Conservation (phyloP, 2,113 vertebrate genomes). For the Triplophysa tibetana region DNA sequence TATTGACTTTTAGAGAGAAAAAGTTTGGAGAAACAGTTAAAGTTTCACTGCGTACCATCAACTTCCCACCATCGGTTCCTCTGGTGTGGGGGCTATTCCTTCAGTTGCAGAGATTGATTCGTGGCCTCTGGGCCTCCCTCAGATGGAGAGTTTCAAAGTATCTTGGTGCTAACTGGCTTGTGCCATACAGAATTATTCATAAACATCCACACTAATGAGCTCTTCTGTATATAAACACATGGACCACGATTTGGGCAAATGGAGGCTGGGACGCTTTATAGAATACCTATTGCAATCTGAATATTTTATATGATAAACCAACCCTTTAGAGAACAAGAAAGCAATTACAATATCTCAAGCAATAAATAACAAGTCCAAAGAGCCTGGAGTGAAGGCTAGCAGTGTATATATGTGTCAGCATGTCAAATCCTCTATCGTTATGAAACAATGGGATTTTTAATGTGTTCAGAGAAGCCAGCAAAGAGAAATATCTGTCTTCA, state of each 20-base stretch:
- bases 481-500: too few species aligned
- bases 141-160: slow-evolving; percentile 16
- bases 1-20: background rate
- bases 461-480: background rate
- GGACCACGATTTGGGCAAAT: slow-evolving; percentile 28
- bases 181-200: slow-evolving; percentile 48
- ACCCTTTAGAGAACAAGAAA: slow-evolving; percentile 23
- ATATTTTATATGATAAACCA: slow-evolving; percentile 49
- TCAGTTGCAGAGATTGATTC: slow-evolving; percentile 14
- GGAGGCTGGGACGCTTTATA: slow-evolving; percentile 19
- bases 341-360: slow-evolving; percentile 18
- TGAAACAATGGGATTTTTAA: background rate
- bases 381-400: background rate
- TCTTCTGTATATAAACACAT: slow-evolving; percentile 13
- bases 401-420: background rate
- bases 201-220: slow-evolving; percentile 47
- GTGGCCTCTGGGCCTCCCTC: background rate
- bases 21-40: background rate
- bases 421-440: slow-evolving; percentile 22
- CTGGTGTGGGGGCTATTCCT: background rate
- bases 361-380: background rate
- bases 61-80: background rate
- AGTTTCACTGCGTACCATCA: background rate
- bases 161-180: slow-evolving; percentile 1
- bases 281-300: slow-evolving; percentile 42